Percentiles rank a stretch among this genome's conserved stretches.
These are phyloP conservation scores for Macrosiphum euphorbiae DNA, from an alignment of 2,888 invertebrate species.

Conservation along the genomic window DNA sequence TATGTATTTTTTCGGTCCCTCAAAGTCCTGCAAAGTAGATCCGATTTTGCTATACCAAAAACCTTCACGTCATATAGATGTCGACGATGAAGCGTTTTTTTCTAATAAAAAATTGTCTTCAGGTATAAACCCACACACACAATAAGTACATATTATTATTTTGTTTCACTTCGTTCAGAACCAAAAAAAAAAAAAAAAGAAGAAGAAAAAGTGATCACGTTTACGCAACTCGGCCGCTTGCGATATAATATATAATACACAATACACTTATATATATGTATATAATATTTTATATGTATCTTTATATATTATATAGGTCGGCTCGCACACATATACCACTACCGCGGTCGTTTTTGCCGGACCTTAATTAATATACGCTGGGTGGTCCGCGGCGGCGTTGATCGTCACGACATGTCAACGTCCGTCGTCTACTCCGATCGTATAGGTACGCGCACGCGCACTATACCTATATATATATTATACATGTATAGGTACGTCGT, in stretches of 20 bases:
- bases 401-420: constrained; percentile 64
- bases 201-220: neutral
- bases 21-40: neutral
- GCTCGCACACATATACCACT: neutral
- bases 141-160: neutral
- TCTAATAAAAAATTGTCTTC: neutral
- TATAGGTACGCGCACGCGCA: neutral
- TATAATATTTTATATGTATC: neutral
- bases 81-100: neutral
- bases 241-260: neutral
- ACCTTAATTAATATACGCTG: constrained; percentile 61
- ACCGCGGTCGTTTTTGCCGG: constrained; percentile 45
- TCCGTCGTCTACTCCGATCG: constrained; percentile 28
- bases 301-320: constrained; percentile 22
- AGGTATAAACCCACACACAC: neutral
- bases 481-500: neutral
- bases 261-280: neutral
- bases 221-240: constrained; percentile 4
- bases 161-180: neutral
- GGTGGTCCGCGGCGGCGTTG: constrained; percentile 54
- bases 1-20: neutral
- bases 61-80: neutral
- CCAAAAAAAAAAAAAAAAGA: neutral
- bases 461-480: neutral
- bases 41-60: neutral